Evolutionary conservation across 2,797 vertebrate genomes (phyloP).

Genomic region (Takifugu rubripes): DNA sequence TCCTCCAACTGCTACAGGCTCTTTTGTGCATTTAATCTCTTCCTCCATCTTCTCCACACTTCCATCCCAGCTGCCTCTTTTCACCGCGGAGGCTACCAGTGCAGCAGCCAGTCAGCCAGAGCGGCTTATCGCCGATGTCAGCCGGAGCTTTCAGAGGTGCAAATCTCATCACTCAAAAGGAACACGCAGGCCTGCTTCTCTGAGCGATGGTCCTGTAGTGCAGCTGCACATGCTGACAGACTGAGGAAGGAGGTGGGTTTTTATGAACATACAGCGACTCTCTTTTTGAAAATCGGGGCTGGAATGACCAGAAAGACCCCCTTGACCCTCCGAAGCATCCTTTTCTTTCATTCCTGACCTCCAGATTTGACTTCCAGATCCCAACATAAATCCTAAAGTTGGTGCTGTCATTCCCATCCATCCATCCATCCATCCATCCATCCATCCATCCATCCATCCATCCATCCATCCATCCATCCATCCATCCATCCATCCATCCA

Average conservation of each 20-base stretch:
- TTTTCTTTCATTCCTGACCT: constrained; percentile 1
- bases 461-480: constrained; percentile 8
- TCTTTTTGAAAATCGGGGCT: too few relatives aligned
- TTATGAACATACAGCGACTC: background rate
- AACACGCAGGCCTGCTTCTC: background rate
- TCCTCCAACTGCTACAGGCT: too few relatives aligned
- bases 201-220: too few relatives aligned
- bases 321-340: background rate
- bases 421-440: background rate
- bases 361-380: background rate
- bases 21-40: background rate
- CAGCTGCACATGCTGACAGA: too few relatives aligned
- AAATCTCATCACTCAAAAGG: background rate
- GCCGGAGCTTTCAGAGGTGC: constrained; percentile 1
- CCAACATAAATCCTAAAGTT: too few relatives aligned
- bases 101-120: background rate
- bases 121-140: constrained; percentile 5
- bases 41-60: background rate
- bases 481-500: constrained; percentile 10
- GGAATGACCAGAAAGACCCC: too few relatives aligned
- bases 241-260: background rate
- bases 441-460: too few relatives aligned
- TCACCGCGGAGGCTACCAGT: background rate
- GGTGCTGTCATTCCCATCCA: background rate
- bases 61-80: background rate